These are phyloP conservation scores for Cheilosia vernalis DNA, from an alignment of 2,888 invertebrate genomes.

Conservation along the genomic window DNA sequence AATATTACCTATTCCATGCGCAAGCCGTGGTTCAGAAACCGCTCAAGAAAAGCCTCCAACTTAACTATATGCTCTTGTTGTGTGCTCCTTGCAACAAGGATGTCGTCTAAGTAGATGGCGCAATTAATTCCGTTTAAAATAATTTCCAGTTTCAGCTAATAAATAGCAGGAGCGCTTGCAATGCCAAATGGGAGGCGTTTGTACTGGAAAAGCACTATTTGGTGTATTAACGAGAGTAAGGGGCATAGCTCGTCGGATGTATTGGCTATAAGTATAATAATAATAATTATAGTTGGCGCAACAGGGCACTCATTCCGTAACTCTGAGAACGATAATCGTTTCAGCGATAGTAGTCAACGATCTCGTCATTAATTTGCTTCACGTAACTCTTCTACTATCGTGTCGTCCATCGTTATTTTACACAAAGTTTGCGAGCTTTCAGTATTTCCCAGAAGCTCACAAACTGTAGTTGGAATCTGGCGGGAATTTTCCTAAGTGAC, in stretches of 20 bases:
- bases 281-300: too few species aligned
- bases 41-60: conserved; percentile 75
- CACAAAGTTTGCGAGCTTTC: too few species aligned
- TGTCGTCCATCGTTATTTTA: too few species aligned
- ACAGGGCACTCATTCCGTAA: too few species aligned
- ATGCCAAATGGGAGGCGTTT: conserved; percentile 80
- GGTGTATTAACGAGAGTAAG: conserved; percentile 79
- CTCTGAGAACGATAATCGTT: too few species aligned
- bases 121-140: conserved; percentile 78
- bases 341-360: too few species aligned
- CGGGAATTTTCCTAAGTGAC: too few species aligned
- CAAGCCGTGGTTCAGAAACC: conserved; percentile 74
- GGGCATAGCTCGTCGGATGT: conserved; percentile 76
- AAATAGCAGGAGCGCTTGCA: conserved; percentile 80
- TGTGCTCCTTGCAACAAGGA: conserved; percentile 69
- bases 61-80: conserved; percentile 16
- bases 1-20: conserved; percentile 74
- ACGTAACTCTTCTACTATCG: too few species aligned
- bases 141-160: conserved; percentile 79
- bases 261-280: too few species aligned
- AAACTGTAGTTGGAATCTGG: too few species aligned
- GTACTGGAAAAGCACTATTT: conserved; percentile 78
- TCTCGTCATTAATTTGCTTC: too few species aligned
- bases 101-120: conserved; percentile 79
- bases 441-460: too few species aligned